Evolutionary conservation across 1,140 invertebrate species (phyloP).

Genomic region (Cyphomyrmex costatus): DNA sequence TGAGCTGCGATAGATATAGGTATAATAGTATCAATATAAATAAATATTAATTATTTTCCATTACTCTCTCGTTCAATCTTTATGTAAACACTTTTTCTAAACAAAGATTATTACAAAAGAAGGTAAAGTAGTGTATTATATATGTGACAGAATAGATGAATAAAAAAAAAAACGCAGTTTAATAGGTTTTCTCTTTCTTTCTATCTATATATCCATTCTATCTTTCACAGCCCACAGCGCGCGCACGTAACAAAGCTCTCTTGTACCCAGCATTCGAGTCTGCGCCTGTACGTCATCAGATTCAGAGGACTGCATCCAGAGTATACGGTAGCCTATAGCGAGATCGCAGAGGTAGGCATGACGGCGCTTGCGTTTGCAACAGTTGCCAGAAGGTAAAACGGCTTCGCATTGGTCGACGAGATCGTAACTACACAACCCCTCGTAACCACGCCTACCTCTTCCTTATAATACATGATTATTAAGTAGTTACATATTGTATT

Average conservation of each 20-base stretch:
- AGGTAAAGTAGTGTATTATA: not conserved
- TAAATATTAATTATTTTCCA: not conserved
- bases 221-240: not conserved
- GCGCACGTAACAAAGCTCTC: not conserved
- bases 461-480: not conserved
- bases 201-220: not conserved
- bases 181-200: not conserved
- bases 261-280: conserved; percentile 60
- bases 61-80: not conserved
- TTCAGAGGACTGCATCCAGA: conserved; percentile 15
- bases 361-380: conserved; percentile 83
- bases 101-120: not conserved
- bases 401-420: conserved; percentile 73
- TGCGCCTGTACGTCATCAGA: conserved; percentile 64
- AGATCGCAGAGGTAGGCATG: conserved; percentile 52
- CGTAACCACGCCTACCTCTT: conserved; percentile 76
- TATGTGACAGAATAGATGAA: not conserved
- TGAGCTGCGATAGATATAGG: not conserved
- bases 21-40: not conserved
- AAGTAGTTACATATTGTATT: not conserved
- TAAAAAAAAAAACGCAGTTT: not conserved
- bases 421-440: conserved; percentile 64
- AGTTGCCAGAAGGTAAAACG: conserved; percentile 72
- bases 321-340: conserved; percentile 67
- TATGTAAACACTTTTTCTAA: not conserved